Evolutionary conservation across 2,113 vertebrate species (phyloP), one percentile per base, ranked within the genome.

Genomic region (Gavia stellata): DNA sequence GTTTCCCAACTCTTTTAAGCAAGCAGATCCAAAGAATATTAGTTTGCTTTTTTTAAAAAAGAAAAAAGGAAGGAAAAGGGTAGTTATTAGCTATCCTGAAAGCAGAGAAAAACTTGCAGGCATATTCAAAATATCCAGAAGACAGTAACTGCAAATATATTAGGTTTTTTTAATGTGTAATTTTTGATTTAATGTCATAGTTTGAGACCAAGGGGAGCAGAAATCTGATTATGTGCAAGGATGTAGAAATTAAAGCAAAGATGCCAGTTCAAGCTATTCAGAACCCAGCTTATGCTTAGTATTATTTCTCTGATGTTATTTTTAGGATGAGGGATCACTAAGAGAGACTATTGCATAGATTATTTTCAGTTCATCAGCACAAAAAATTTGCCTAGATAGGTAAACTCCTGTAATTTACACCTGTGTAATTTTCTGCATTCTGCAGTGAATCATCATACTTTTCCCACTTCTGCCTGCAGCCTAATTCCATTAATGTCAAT

Each of bases 1-100:
- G 10, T 96, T 96, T 93, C 79, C 9, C 81, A 96, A 90, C 71
- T 73, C 65, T 61, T 79, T 59, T 31, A 80, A 90, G 70, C 52
- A 87, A 92, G 68, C 31, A 88, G 40, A 81, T 68, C 24, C 71
- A 75, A 92, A 86, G 61, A 87, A 75, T 66, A 63, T 31, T 62
- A 61, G 8, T 19, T 86, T 92, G 56, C 14, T 26, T 31, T 33
- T 26, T 40, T 31, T 4, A 24, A 42, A 47, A 28, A 24, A 40
- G 17, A 10, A 8, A 38, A 47, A 29, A 36, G 31, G 6, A 36
- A 8, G 1, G 10, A 62, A 67, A 84, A 50, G 4, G 4, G 17
- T 40, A 65, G 40, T 40, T 91, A 34, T 38, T 90, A 44, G 16
- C 31, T 73, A 3, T 70, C 26, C 34, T 66, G 63, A 81, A 58